A percentile compares a stretch with the other conserved stretches of the same genome.
Evolutionary conservation across 2,113 vertebrate genomes (phyloP).

Genomic region (Lophura nycthemera): DNA sequence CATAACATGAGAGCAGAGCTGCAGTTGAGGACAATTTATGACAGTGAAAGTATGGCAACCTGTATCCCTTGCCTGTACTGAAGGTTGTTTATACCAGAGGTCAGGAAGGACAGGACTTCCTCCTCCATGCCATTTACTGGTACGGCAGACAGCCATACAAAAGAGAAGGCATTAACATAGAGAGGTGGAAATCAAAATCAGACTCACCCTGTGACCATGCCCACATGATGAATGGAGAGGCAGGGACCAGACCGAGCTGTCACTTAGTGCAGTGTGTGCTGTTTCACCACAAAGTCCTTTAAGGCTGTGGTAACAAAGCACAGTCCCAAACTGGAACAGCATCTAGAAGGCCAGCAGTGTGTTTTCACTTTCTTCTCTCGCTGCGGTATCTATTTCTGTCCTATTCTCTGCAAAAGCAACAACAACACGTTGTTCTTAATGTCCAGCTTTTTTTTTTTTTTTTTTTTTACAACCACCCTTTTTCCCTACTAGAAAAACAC

Average conservation of each 20-base stretch:
- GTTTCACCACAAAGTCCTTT: background rate
- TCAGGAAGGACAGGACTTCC: background rate
- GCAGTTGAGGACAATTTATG: background rate
- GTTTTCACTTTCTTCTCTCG: background rate
- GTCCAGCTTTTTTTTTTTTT: background rate
- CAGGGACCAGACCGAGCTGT: background rate
- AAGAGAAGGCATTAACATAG: background rate
- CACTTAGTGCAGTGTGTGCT: background rate
- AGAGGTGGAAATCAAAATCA: background rate
- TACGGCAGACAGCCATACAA: background rate
- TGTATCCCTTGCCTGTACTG: fast-evolving
- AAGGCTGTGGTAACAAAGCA: background rate
- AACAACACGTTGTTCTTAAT: background rate
- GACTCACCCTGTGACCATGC: background rate
- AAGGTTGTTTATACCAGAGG: background rate
- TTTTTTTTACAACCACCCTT: background rate
- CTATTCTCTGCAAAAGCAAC: background rate
- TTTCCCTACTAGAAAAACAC: background rate
- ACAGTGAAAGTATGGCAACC: background rate
- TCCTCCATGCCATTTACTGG: background rate
- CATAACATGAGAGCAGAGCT: background rate
- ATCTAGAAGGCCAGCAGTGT: background rate
- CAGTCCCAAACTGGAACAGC: background rate
- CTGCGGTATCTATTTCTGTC: background rate
- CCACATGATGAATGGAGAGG: background rate